Percentiles rank a stretch among this genome's conserved stretches.
Conservation (phyloP, 1,140 invertebrate species). For the Drosophila gunungcola region DNA sequence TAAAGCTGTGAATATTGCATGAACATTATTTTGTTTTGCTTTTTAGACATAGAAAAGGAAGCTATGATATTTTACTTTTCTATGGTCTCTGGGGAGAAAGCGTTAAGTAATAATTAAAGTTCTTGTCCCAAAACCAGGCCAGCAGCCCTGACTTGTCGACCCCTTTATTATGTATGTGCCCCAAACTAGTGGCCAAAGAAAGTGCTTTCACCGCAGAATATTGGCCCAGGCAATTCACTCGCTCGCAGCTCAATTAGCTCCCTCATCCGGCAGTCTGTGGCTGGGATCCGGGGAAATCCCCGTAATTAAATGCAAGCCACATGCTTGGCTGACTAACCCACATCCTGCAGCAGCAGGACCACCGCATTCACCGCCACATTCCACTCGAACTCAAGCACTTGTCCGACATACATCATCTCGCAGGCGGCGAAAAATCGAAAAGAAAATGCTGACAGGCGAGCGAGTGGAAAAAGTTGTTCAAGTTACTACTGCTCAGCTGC, state of each 20-base stretch:
- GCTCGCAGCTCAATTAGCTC: slow-evolving; percentile 35
- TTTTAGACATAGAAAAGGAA: too few species aligned
- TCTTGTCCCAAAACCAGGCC: neutral
- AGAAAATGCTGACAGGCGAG: slow-evolving; percentile 37
- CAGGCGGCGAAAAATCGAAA: slow-evolving; percentile 22
- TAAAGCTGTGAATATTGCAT: neutral
- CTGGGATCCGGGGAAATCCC: slow-evolving; percentile 13
- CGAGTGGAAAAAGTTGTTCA: slow-evolving; percentile 64
- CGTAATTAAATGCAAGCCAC: slow-evolving; percentile 55
- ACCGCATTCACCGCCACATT: slow-evolving; percentile 1
- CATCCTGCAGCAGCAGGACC: slow-evolving; percentile 15
- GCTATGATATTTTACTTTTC: too few species aligned
- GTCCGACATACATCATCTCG: slow-evolving; percentile 43
- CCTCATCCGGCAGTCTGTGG: slow-evolving; percentile 5
- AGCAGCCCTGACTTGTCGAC: neutral
- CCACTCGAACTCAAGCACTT: slow-evolving; percentile 39
- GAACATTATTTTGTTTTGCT: too few species aligned
- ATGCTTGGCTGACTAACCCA: slow-evolving; percentile 43
- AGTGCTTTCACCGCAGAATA: slow-evolving; percentile 32
- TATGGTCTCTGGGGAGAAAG: neutral
- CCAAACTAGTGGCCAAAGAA: slow-evolving; percentile 15
- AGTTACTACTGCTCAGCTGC: slow-evolving; percentile 75
- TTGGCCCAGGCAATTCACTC: slow-evolving; percentile 31
- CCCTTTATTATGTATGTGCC: slow-evolving; percentile 4
- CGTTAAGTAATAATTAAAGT: neutral